phyloP scores from a whole-genome alignment of 2,113 vertebrate genomes.

The Dinomys branickii region DNA sequence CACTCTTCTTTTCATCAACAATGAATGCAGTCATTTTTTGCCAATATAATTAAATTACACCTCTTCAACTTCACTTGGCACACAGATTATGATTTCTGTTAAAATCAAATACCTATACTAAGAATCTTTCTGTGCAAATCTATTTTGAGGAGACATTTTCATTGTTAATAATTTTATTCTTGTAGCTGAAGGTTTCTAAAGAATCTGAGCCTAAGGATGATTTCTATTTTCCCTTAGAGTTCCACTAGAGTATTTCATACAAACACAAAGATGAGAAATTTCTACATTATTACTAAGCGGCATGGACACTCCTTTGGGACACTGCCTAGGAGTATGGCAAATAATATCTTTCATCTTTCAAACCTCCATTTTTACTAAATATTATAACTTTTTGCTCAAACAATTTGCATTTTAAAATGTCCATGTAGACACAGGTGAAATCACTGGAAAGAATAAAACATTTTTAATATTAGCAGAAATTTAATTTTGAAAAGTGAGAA shows the following conservation, averaged over 20 bases:
- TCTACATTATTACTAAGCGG: background rate
- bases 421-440: background rate
- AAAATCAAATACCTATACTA: slow-evolving; percentile 24
- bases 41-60: slow-evolving; percentile 39
- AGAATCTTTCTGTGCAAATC: slow-evolving; percentile 5
- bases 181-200: background rate
- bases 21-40: slow-evolving; percentile 36
- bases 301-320: background rate
- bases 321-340: background rate
- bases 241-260: background rate
- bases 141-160: slow-evolving; percentile 44
- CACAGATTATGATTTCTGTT: slow-evolving; percentile 7
- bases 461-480: background rate
- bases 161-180: slow-evolving; percentile 49
- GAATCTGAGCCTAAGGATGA: background rate
- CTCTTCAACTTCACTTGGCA: slow-evolving; percentile 24
- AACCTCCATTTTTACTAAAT: background rate
- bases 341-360: slow-evolving; percentile 10
- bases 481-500: background rate
- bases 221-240: slow-evolving; percentile 40
- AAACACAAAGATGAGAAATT: background rate
- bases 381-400: background rate
- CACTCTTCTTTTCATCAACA: background rate
- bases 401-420: slow-evolving; percentile 40
- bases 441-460: background rate